Percentiles rank a stretch among this genome's conserved stretches.
Evolutionary conservation across 2,797 vertebrate species (phyloP).

Genomic region (Novumbra hubbsi): DNA sequence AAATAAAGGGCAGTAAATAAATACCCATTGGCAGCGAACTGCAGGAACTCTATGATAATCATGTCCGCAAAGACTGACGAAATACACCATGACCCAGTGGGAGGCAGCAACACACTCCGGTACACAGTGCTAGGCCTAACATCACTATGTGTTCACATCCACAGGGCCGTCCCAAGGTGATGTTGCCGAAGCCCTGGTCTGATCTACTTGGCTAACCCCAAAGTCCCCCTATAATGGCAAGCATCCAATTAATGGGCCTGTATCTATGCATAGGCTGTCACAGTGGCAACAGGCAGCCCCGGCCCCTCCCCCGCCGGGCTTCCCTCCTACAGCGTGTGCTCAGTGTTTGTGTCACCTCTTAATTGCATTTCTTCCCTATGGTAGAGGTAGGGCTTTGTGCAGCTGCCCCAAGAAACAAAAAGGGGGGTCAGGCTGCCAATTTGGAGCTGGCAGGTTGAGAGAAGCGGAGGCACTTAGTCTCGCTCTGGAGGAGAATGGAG

Average conservation of each 20-base stretch:
- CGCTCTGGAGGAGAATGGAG: slow-evolving; percentile 63
- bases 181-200: slow-evolving; percentile 33
- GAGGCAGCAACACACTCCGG: slow-evolving; percentile 16
- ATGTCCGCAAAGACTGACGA: not conserved
- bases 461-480: slow-evolving; percentile 71
- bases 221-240: slow-evolving; percentile 54
- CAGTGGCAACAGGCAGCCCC: slow-evolving; percentile 53
- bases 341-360: slow-evolving; percentile 77
- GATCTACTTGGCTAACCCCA: slow-evolving; percentile 42
- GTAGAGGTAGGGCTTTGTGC: slow-evolving; percentile 69
- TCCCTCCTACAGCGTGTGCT: slow-evolving; percentile 64
- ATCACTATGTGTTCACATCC: slow-evolving; percentile 20
- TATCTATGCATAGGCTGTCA: slow-evolving; percentile 59
- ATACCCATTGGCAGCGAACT: not conserved
- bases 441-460: slow-evolving; percentile 72
- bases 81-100: not conserved
- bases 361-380: slow-evolving; percentile 69
- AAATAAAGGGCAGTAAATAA: not conserved
- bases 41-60: not conserved
- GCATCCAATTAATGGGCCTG: slow-evolving; percentile 65
- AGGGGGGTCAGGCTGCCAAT: slow-evolving; percentile 76
- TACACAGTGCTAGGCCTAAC: slow-evolving; percentile 42
- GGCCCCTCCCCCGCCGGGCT: slow-evolving; percentile 42
- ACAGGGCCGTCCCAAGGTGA: slow-evolving; percentile 39
- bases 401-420: slow-evolving; percentile 67